phyloP scores from a whole-genome alignment of 2,113 vertebrate species.

The Cinclus mexicanus region DNA sequence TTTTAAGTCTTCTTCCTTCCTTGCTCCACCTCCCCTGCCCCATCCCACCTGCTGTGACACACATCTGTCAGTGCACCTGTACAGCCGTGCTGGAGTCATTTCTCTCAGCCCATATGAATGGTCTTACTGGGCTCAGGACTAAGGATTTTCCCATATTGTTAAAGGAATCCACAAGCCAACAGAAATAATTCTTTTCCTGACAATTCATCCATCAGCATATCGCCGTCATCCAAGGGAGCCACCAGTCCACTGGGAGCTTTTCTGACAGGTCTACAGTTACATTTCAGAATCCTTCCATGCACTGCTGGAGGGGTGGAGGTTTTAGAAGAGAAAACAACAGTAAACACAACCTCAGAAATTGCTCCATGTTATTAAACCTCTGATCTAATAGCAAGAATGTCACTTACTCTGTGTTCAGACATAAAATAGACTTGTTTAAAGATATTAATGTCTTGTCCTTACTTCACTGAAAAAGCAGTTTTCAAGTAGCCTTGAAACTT shows the following conservation, averaged over 20 bases:
- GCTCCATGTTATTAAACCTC: neutral
- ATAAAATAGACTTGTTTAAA: neutral
- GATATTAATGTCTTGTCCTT: neutral
- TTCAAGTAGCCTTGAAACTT: neutral
- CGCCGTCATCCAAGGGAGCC: neutral
- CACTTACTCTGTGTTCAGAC: neutral
- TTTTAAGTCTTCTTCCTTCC: neutral
- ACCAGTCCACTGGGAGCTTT: neutral
- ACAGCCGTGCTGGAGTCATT: neutral
- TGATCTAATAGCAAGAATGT: neutral
- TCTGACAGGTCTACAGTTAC: neutral
- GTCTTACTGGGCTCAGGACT: neutral
- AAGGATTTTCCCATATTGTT: neutral
- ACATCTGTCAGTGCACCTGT: neutral
- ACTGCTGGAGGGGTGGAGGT: neutral
- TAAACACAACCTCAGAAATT: neutral
- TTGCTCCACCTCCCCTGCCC: neutral
- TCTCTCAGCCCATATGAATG: neutral
- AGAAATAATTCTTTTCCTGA: slow-evolving; percentile 19
- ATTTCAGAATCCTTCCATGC: neutral
- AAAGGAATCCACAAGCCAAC: slow-evolving; percentile 12
- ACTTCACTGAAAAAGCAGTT: neutral
- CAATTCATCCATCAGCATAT: neutral
- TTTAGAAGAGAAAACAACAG: neutral
- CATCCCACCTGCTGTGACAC: neutral